A percentile compares a stretch with the other conserved stretches of the same genome.
These are phyloP conservation scores for Agrochola lychnidis DNA, from an alignment of 2,888 invertebrate genomes.

Conservation along the genomic window DNA sequence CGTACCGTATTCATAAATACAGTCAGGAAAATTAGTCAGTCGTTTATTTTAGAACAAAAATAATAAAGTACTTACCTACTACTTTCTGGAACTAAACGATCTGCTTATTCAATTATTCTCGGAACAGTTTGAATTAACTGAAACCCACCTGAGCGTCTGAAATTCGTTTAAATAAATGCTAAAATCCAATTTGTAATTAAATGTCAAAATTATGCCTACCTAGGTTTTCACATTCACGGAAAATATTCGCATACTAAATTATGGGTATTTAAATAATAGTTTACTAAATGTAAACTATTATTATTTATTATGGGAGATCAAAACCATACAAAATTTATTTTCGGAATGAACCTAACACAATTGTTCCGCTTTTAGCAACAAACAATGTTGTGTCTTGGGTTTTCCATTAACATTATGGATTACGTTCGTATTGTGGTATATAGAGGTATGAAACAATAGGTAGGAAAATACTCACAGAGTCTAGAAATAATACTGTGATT, in stretches of 20 bases:
- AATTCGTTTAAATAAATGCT: not conserved
- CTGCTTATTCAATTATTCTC: not conserved
- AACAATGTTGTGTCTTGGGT: constrained; percentile 13
- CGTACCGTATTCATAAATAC: too few relatives aligned
- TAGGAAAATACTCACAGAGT: constrained; percentile 29
- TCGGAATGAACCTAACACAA: not conserved
- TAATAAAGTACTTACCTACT: not conserved
- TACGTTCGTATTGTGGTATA: not conserved
- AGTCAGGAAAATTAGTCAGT: too few relatives aligned
- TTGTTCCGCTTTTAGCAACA: constrained; percentile 19
- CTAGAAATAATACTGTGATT: constrained; percentile 26
- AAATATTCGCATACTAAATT: not conserved
- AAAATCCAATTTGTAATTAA: not conserved
- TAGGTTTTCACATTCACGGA: not conserved
- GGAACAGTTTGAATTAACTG: not conserved
- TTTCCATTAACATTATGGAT: constrained; percentile 21
- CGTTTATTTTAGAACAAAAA: not conserved
- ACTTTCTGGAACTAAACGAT: not conserved
- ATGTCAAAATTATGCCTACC: not conserved
- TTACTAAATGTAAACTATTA: not conserved
- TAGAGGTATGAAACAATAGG: constrained; percentile 16
- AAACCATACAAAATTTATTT: constrained; percentile 8
- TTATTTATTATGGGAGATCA: not conserved
- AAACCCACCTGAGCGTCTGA: not conserved
- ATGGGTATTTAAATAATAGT: not conserved